A percentile compares a stretch with the other conserved stretches of the same genome.
Evolutionary conservation across 2,113 vertebrate genomes (phyloP).

Genomic region (Xyliphius kryptos): DNA sequence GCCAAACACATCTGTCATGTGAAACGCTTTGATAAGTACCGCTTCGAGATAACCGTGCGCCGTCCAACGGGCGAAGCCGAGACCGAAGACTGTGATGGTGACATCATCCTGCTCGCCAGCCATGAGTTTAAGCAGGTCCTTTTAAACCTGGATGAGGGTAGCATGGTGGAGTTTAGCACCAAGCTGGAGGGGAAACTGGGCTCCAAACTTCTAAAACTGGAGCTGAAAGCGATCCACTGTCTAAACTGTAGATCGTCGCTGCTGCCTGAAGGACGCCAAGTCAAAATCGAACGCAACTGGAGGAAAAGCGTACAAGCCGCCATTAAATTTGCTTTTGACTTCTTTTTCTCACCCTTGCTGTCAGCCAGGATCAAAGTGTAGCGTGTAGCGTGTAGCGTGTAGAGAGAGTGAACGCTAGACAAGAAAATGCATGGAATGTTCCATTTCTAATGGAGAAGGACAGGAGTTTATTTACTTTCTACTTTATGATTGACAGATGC

Average conservation of each 20-base stretch:
- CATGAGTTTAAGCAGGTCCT: conserved; percentile 84
- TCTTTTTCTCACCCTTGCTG: conserved; percentile 92
- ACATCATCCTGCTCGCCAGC: conserved; percentile 85
- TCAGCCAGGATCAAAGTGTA: conserved; percentile 66
- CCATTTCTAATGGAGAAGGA: too few species aligned
- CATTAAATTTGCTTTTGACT: conserved; percentile 90
- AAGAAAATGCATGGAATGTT: too few species aligned
- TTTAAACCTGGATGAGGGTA: conserved; percentile 77
- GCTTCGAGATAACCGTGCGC: conserved; percentile 86
- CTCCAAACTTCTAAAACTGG: conserved; percentile 80
- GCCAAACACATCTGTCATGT: conserved; percentile 87
- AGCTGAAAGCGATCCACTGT: conserved; percentile 90
- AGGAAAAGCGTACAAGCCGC: conserved; percentile 73
- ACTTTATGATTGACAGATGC: too few species aligned
- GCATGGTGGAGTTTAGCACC: conserved; percentile 88
- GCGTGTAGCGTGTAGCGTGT: too few species aligned
- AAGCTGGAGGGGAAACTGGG: conserved; percentile 88
- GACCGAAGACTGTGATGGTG: conserved; percentile 72
- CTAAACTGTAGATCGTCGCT: conserved; percentile 78
- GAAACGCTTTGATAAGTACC: conserved; percentile 86
- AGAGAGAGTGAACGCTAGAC: too few species aligned
- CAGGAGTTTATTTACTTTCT: too few species aligned
- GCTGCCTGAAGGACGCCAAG: conserved; percentile 69
- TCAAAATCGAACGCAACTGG: conserved; percentile 92
- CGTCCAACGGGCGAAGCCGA: conserved; percentile 60